phyloP scores from a whole-genome alignment of 2,888 invertebrate genomes.

The Trissoscelio sp. region DNA sequence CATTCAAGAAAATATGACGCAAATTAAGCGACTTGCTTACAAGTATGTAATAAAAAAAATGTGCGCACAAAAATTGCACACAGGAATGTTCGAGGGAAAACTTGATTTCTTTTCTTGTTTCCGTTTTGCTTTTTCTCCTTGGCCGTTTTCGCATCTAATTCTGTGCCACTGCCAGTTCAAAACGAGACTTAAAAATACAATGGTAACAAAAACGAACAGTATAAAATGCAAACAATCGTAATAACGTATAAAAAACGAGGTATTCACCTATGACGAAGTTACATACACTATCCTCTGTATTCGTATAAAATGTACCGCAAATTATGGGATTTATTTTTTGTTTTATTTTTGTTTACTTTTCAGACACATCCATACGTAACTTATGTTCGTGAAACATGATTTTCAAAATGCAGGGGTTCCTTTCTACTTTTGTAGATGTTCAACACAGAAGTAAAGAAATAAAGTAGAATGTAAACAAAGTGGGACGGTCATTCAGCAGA shows the following conservation, averaged over 20 bases:
- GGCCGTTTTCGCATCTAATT: slow-evolving; percentile 50
- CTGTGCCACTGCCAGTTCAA: slow-evolving; percentile 60
- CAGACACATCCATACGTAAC: slow-evolving; percentile 18
- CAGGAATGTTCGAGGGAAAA: slow-evolving; percentile 64
- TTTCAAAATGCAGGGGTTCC: slow-evolving; percentile 27
- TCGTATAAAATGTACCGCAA: slow-evolving; percentile 29
- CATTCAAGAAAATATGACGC: slow-evolving; percentile 43
- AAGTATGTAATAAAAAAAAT: slow-evolving; percentile 54
- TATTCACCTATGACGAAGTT: slow-evolving; percentile 42
- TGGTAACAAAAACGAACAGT: slow-evolving; percentile 54
- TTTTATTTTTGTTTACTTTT: neutral
- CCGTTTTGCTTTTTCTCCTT: slow-evolving; percentile 21
- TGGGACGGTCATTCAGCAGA: slow-evolving; percentile 45
- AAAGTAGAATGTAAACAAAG: slow-evolving; percentile 14
- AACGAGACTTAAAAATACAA: slow-evolving; percentile 43
- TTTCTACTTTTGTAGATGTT: slow-evolving; percentile 15
- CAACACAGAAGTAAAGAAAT: slow-evolving; percentile 14
- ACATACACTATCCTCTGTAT: slow-evolving; percentile 28
- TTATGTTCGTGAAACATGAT: slow-evolving; percentile 6
- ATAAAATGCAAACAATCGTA: slow-evolving; percentile 53
- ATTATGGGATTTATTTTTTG: neutral
- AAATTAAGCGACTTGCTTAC: slow-evolving; percentile 53
- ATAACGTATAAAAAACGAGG: slow-evolving; percentile 51
- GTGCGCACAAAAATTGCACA: slow-evolving; percentile 47
- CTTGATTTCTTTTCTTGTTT: slow-evolving; percentile 21